Conservation (phyloP, 2,797 vertebrate species). For the Hyperoplus immaculatus region DNA sequence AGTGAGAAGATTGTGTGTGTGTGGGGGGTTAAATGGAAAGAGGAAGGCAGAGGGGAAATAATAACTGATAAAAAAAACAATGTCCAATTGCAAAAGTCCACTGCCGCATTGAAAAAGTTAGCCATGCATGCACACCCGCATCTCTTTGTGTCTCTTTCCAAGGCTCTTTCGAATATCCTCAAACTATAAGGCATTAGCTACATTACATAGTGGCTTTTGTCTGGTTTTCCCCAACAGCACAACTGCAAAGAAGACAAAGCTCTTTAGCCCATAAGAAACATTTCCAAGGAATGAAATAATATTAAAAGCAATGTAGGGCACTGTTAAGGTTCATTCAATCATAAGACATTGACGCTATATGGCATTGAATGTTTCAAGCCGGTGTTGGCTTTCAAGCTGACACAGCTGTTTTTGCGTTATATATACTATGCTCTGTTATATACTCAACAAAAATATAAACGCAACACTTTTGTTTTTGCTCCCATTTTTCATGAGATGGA, state of each 20-base stretch:
- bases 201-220: not conserved
- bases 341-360: not conserved
- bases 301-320: not conserved
- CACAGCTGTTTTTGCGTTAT: not conserved
- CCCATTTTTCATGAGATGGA: no score
- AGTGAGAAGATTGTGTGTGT: conserved; percentile 25
- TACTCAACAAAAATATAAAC: no score
- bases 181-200: not conserved
- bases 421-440: not conserved
- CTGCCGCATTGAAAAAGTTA: not conserved
- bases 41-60: conserved; percentile 6
- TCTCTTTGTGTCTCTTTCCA: not conserved
- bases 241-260: not conserved
- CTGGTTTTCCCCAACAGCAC: not conserved
- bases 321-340: not conserved
- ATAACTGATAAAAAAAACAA: not conserved
- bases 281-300: no score
- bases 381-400: not conserved
- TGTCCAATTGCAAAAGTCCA: conserved; percentile 1
- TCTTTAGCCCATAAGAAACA: not conserved
- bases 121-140: not conserved
- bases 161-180: not conserved
- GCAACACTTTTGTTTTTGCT: no score
- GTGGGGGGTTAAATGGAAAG: conserved; percentile 12
- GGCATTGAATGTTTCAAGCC: not conserved